Evolutionary conservation across 2,888 invertebrate species (phyloP).

Genomic region (Polymixis lichenea): DNA sequence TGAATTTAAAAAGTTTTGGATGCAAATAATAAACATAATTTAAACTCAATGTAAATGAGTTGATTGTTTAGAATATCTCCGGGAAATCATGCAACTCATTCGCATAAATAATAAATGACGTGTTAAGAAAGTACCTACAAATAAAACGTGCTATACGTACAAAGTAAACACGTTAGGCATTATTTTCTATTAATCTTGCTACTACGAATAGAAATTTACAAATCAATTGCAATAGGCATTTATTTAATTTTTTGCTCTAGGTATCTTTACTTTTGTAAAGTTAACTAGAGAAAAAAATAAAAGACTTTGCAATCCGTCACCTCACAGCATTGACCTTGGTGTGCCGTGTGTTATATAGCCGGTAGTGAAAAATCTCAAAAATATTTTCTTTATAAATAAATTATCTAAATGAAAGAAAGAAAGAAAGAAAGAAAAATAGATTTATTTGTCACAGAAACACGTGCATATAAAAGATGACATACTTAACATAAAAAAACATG

Average conservation of each 20-base stretch:
- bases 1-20: background rate
- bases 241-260: too few relatives aligned
- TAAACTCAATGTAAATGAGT: background rate
- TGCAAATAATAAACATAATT: background rate
- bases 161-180: background rate
- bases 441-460: too few relatives aligned
- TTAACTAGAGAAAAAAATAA: background rate
- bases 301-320: background rate
- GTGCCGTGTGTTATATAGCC: too few relatives aligned
- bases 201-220: conserved; percentile 4
- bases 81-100: conserved; percentile 10
- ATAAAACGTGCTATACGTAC: conserved; percentile 10
- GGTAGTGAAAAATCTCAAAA: background rate
- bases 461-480: too few relatives aligned
- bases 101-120: background rate
- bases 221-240: background rate
- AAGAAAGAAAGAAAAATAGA: too few relatives aligned
- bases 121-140: background rate
- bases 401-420: too few relatives aligned
- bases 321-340: too few relatives aligned
- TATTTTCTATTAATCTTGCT: too few relatives aligned
- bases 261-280: too few relatives aligned
- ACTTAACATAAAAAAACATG: too few relatives aligned
- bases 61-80: too few relatives aligned
- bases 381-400: too few relatives aligned